Percentiles rank a stretch among this genome's conserved stretches.
These are phyloP conservation scores for Acanthopleura granulata DNA, from an alignment of 2,888 invertebrate species.

Conservation along the genomic window DNA sequence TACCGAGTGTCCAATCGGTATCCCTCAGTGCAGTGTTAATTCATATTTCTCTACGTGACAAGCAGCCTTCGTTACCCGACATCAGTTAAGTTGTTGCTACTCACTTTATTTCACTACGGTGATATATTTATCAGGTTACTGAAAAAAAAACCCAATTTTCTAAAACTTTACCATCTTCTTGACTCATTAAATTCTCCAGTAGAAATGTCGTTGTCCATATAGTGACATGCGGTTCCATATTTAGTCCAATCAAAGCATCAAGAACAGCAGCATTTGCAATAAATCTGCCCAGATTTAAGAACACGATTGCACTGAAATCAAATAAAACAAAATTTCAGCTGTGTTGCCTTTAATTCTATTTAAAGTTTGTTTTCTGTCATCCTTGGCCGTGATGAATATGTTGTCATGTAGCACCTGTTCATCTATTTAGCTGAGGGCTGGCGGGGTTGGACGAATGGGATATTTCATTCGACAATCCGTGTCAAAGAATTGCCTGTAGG, in stretches of 20 bases:
- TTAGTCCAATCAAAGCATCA: background rate
- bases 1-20: too few relatives aligned
- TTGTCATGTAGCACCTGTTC: constrained; percentile 13
- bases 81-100: too few relatives aligned
- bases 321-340: background rate
- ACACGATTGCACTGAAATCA: background rate
- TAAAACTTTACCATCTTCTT: too few relatives aligned
- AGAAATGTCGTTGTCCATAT: too few relatives aligned
- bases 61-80: too few relatives aligned
- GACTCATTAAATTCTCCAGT: too few relatives aligned
- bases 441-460: background rate
- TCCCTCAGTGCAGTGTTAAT: too few relatives aligned
- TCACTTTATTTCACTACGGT: too few relatives aligned
- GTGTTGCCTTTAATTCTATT: background rate
- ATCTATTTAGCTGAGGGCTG: background rate
- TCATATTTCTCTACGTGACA: too few relatives aligned
- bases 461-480: background rate
- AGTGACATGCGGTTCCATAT: background rate
- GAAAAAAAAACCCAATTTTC: too few relatives aligned
- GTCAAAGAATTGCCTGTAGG: background rate
- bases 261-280: too few relatives aligned
- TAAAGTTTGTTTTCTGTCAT: background rate
- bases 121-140: too few relatives aligned
- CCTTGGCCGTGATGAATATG: background rate
- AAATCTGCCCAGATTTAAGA: background rate